A percentile compares a stretch with the other conserved stretches of the same genome.
Evolutionary conservation across 37 sponge, comb jelly and placozoan species (phyloP).

Genomic region (Crambe crambe): DNA sequence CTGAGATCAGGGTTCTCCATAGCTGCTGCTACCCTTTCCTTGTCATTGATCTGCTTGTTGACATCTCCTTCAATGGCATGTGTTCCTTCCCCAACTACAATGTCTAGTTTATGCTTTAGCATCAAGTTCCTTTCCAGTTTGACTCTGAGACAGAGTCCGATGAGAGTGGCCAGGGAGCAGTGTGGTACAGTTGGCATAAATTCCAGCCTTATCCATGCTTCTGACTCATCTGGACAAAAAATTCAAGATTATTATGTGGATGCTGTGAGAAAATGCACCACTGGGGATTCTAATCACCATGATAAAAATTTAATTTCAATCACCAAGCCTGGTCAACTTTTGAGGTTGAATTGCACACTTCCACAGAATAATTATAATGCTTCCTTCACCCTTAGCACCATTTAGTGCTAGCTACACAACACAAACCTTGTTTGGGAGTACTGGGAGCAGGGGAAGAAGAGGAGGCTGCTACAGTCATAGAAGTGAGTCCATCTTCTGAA

Average conservation of each 20-base stretch:
- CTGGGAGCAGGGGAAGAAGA: neutral
- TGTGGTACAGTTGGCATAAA: constrained; percentile 94
- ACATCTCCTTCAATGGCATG: constrained; percentile 83
- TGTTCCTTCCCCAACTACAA: constrained; percentile 63
- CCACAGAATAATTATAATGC: no score
- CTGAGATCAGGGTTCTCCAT: constrained; percentile 86
- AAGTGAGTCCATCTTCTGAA: neutral
- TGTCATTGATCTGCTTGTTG: constrained; percentile 96
- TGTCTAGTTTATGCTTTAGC: constrained; percentile 66
- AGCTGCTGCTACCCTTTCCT: constrained; percentile 92
- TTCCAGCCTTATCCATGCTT: constrained; percentile 55
- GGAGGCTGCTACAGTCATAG: neutral
- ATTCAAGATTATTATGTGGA: neutral
- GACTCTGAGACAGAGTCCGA: constrained; percentile 82
- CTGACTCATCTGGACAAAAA: constrained; percentile 6
- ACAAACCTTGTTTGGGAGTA: neutral
- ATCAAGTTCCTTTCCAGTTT: constrained; percentile 66
- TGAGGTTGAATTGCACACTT: no score
- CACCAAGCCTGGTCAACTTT: no score
- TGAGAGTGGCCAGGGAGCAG: constrained; percentile 91
- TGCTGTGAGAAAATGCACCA: neutral
- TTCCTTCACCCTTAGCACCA: neutral
- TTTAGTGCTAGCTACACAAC: neutral
- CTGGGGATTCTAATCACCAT: neutral
- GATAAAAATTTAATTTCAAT: no score